Conservation (phyloP, 2,888 invertebrate species). For the Eupithecia inturbata region DNA sequence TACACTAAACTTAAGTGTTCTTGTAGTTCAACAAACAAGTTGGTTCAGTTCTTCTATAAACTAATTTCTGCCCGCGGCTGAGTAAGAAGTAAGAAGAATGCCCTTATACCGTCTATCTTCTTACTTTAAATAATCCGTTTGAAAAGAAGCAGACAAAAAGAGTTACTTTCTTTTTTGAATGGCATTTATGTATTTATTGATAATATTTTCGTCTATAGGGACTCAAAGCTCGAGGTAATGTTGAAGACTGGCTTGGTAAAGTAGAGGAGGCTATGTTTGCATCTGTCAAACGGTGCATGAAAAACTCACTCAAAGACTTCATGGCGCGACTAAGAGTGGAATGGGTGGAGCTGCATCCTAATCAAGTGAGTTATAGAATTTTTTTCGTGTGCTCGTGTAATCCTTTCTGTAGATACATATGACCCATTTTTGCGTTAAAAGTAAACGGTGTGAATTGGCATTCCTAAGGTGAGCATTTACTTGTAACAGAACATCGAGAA, state of each 20-base stretch:
- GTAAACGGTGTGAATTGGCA: too few species aligned
- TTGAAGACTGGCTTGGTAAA: conserved; percentile 96
- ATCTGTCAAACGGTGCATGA: conserved; percentile 90
- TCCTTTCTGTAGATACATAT: too few species aligned
- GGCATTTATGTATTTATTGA: neutral
- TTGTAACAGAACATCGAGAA: too few species aligned
- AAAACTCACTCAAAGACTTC: conserved; percentile 88
- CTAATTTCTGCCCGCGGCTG: too few species aligned
- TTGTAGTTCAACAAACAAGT: too few species aligned
- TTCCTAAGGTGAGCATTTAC: too few species aligned
- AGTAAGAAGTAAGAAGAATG: too few species aligned
- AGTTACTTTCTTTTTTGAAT: too few species aligned
- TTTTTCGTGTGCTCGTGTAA: too few species aligned
- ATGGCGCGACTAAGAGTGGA: conserved; percentile 85
- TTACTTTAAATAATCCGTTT: neutral
- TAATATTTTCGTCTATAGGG: conserved; percentile 72
- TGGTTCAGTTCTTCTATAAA: too few species aligned
- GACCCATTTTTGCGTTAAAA: too few species aligned
- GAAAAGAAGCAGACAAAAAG: neutral
- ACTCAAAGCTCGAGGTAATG: conserved; percentile 93
- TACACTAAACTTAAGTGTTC: too few species aligned
- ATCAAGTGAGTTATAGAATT: conserved; percentile 82
- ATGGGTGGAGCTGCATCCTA: conserved; percentile 90
- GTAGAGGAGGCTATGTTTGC: conserved; percentile 96
- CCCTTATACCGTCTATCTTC: neutral